Percentiles rank a stretch among this genome's conserved stretches.
Evolutionary conservation across 2,888 invertebrate genomes (phyloP).

Genomic region (Erebia palarica): DNA sequence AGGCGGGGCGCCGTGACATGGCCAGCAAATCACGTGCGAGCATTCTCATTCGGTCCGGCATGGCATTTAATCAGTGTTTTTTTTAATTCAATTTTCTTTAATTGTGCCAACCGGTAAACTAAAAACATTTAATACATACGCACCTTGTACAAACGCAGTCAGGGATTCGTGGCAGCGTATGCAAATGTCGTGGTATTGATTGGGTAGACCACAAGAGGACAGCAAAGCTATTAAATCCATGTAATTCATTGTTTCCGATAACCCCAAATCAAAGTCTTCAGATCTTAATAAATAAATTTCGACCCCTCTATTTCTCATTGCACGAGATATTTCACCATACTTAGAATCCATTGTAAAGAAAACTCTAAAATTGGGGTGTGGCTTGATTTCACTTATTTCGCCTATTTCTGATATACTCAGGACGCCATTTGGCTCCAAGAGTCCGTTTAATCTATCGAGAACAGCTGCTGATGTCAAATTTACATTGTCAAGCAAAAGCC

Average conservation of each 20-base stretch:
- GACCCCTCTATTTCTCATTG: conserved; percentile 98
- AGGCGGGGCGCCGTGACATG: too few relatives aligned
- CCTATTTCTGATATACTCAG: conserved; percentile 96
- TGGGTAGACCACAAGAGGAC: conserved; percentile 66
- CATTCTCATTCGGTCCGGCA: too few relatives aligned
- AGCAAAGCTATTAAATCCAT: conserved; percentile 73
- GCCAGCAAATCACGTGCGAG: too few relatives aligned
- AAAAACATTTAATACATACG: conserved; percentile 23
- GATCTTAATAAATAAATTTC: conserved; percentile 86
- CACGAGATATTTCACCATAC: conserved; percentile 97
- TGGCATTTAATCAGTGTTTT: too few relatives aligned
- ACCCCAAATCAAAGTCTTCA: conserved; percentile 58
- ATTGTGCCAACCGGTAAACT: too few relatives aligned
- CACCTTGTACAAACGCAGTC: conserved; percentile 75
- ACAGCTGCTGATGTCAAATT: conserved; percentile 98
- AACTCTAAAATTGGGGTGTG: conserved; percentile 95
- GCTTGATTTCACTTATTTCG: conserved; percentile 88
- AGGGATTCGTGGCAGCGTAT: conserved; percentile 68
- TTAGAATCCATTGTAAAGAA: conserved; percentile 97
- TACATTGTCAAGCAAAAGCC: conserved; percentile 95
- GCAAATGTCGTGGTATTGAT: conserved; percentile 61
- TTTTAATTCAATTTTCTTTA: too few relatives aligned
- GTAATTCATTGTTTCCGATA: conserved; percentile 64
- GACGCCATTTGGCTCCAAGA: conserved; percentile 96
- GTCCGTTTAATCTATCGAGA: conserved; percentile 96